Evolutionary conservation across 2,113 vertebrate genomes (phyloP).

Genomic region (Halcyon malimbica): DNA sequence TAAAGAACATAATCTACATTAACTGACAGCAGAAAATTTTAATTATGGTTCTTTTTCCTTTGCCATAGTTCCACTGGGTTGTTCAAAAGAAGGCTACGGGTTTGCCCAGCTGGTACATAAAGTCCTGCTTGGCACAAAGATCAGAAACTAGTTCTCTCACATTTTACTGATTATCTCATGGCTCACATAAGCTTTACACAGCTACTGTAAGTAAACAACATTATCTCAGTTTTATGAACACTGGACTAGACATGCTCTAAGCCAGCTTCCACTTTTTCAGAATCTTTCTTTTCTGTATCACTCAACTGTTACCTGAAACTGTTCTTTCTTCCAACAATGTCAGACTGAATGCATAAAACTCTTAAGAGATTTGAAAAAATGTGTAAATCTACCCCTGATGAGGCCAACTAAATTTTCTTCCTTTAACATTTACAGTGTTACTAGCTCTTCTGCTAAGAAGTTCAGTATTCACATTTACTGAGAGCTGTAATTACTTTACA

Average conservation of each 20-base stretch:
- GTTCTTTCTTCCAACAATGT: neutral
- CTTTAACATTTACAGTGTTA: neutral
- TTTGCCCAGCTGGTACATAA: neutral
- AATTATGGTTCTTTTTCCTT: neutral
- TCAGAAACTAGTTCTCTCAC: neutral
- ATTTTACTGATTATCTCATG: constrained; percentile 17
- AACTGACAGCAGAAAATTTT: neutral
- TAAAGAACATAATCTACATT: neutral
- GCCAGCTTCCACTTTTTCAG: neutral
- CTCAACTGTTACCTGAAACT: neutral
- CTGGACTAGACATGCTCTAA: neutral
- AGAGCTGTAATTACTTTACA: neutral
- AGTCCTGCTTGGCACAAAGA: neutral
- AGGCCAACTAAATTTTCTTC: neutral
- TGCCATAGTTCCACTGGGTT: neutral
- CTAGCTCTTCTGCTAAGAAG: neutral
- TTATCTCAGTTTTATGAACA: neutral
- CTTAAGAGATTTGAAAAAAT: neutral
- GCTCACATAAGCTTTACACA: neutral
- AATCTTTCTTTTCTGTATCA: neutral
- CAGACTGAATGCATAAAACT: neutral
- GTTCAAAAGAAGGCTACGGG: neutral
- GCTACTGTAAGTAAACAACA: neutral
- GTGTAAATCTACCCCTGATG: neutral
- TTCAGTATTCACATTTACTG: neutral